These are phyloP conservation scores for Toxostoma redivivum DNA, from an alignment of 2,113 vertebrate species.

Conservation along the genomic window DNA sequence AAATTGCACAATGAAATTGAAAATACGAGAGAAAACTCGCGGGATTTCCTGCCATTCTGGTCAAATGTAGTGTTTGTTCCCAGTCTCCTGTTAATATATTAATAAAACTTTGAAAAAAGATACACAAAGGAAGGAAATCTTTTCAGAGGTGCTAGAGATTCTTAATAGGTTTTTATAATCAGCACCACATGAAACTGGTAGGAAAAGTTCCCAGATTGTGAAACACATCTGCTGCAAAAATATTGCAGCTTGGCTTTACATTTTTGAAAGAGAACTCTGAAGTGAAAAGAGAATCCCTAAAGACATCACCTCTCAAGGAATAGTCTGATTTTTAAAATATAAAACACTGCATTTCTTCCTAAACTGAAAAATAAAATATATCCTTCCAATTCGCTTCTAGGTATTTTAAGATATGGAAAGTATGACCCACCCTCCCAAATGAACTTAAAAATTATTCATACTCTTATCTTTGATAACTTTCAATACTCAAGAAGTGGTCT, in stretches of 20 bases:
- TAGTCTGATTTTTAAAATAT: background rate
- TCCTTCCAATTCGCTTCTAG: background rate
- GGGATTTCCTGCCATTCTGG: background rate
- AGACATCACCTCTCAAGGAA: background rate
- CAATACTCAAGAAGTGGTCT: background rate
- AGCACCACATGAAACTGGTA: background rate
- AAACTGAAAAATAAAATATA: background rate
- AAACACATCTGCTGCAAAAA: background rate
- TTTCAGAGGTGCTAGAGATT: background rate
- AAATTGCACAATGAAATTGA: background rate
- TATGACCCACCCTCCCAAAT: fast-evolving
- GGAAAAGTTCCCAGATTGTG: background rate
- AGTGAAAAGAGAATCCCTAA: background rate
- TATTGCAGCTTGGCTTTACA: background rate
- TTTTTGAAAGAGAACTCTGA: background rate
- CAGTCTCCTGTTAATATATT: background rate
- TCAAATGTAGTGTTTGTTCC: background rate
- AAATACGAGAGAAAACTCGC: background rate
- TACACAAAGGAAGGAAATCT: background rate
- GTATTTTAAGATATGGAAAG: background rate
- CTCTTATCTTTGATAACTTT: background rate
- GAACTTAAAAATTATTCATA: background rate
- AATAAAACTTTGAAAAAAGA: conserved; percentile 2
- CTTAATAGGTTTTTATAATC: background rate
- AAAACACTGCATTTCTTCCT: background rate